A percentile compares a stretch with the other conserved stretches of the same genome.
These are phyloP conservation scores for Rhincodon typus DNA, from an alignment of 2,797 vertebrate genomes.

Conservation along the genomic window DNA sequence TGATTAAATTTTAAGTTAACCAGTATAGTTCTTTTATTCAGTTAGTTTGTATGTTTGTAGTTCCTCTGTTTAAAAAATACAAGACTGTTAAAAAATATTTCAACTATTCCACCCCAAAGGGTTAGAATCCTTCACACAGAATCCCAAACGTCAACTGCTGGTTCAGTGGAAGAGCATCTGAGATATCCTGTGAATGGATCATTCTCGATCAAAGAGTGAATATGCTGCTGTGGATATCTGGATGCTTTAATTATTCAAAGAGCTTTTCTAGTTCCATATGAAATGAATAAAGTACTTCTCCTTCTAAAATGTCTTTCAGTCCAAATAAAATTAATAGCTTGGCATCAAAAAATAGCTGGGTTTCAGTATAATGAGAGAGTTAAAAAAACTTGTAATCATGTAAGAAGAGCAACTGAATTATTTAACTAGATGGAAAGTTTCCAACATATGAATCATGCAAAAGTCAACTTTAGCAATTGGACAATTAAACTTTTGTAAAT, in stretches of 20 bases:
- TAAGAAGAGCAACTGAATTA: not conserved
- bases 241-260: not conserved
- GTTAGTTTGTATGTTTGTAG: not conserved
- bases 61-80: not conserved
- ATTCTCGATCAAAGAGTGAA: not conserved
- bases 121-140: not conserved
- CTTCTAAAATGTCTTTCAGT: not conserved
- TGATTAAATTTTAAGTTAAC: not conserved
- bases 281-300: conserved; percentile 15
- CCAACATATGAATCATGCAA: conserved; percentile 21
- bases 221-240: not conserved
- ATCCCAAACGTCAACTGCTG: not conserved
- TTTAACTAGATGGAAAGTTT: conserved; percentile 3
- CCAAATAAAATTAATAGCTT: conserved; percentile 24
- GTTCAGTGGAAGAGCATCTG: not conserved
- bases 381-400: not conserved
- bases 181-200: not conserved
- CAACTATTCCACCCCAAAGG: not conserved
- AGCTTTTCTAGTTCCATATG: not conserved
- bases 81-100: not conserved
- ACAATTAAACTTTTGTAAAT: conserved; percentile 15
- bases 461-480: not conserved
- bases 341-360: conserved; percentile 7
- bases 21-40: not conserved
- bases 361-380: not conserved